Conservation (phyloP, 2,113 vertebrate genomes). For the Pollachius pollachius region DNA sequence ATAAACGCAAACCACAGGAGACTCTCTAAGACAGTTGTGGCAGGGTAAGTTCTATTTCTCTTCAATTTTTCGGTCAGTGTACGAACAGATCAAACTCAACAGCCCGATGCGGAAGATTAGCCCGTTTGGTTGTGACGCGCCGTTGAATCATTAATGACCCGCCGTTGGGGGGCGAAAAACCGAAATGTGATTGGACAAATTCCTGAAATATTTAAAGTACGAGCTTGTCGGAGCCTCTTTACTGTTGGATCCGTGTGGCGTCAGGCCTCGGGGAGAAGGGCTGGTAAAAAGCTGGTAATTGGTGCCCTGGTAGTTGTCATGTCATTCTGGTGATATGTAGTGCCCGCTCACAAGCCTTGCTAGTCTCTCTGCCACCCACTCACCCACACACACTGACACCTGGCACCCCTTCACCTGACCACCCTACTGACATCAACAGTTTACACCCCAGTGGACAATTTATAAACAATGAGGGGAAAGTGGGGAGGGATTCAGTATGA, state of each 20-base stretch:
- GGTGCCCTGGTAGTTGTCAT: constrained; percentile 78
- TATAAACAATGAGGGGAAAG: no score
- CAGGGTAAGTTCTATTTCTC: constrained; percentile 31
- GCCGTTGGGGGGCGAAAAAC: constrained; percentile 80
- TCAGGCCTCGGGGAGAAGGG: constrained; percentile 81
- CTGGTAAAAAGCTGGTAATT: constrained; percentile 84
- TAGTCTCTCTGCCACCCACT: no score
- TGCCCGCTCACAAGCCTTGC: no score
- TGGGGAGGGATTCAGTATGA: no score
- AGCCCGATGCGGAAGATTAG: constrained; percentile 87
- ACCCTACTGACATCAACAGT: no score
- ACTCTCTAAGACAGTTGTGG: constrained; percentile 43
- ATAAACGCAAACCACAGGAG: constrained; percentile 12
- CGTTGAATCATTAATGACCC: constrained; percentile 97
- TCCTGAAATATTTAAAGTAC: constrained; percentile 99
- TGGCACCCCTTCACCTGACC: no score
- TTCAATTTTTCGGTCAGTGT: constrained; percentile 77
- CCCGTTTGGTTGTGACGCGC: constrained; percentile 86
- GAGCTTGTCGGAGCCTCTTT: constrained; percentile 97
- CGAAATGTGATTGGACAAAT: constrained; percentile 98
- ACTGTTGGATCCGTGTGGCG: constrained; percentile 78
- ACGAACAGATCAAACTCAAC: constrained; percentile 86
- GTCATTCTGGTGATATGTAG: constrained; percentile 60
- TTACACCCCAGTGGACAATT: no score
- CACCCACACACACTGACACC: no score